phyloP scores from a whole-genome alignment of 2,113 vertebrate species.

The Chaetodon auriga region DNA sequence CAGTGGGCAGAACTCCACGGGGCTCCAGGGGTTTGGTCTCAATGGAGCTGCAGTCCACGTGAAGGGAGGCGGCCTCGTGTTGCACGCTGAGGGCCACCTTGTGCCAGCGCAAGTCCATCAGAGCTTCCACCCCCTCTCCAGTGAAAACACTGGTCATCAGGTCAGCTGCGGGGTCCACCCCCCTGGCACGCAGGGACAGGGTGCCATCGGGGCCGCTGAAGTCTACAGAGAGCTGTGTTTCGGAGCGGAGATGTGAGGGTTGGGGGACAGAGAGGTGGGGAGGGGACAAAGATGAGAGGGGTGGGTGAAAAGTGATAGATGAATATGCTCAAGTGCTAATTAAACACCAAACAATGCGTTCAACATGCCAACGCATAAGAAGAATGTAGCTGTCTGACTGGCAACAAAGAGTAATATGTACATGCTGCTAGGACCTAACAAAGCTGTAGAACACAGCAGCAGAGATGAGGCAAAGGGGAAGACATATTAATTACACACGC shows the following conservation, averaged over 20 bases:
- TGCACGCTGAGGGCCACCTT: conserved; percentile 90
- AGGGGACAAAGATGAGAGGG: not conserved
- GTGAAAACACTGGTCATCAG: conserved; percentile 84
- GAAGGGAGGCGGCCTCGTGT: conserved; percentile 82
- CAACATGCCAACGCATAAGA: not conserved
- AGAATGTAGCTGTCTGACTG: conserved; percentile 9
- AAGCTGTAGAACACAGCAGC: conserved; percentile 49
- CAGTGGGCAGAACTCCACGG: conserved; percentile 57
- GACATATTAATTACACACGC: conserved; percentile 77
- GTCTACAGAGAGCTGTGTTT: conserved; percentile 90
- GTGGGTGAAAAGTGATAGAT: not conserved
- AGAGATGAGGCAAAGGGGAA: conserved; percentile 49
- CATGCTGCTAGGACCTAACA: conserved; percentile 17
- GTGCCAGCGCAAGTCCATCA: conserved; percentile 93
- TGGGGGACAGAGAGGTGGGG: not conserved
- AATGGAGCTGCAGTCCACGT: conserved; percentile 91
- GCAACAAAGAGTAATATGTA: conserved; percentile 32
- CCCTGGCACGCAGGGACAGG: conserved; percentile 87
- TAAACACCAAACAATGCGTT: conserved; percentile 9
- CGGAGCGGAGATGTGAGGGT: not conserved
- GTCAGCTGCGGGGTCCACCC: conserved; percentile 39
- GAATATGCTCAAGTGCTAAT: conserved; percentile 9
- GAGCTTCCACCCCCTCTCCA: conserved; percentile 86
- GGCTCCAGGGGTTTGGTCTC: conserved; percentile 89
- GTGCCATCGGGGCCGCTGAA: conserved; percentile 88